These are phyloP conservation scores for Operophtera brumata DNA, from an alignment of 2,888 invertebrate species.

Conservation along the genomic window DNA sequence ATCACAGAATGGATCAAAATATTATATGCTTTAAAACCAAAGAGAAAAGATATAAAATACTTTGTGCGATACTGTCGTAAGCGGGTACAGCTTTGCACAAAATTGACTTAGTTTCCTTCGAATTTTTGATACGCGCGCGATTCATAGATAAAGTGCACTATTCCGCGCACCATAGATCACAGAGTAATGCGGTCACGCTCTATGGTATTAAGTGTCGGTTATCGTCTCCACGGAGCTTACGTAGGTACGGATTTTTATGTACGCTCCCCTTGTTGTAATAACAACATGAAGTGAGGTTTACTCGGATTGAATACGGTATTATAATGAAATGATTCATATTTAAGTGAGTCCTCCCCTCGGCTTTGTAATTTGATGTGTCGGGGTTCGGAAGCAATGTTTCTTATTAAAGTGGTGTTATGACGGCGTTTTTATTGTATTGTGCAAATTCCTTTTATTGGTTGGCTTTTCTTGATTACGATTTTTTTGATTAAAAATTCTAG, in stretches of 20 bases:
- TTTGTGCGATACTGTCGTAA: slow-evolving; percentile 23
- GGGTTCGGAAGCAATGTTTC: slow-evolving; percentile 77
- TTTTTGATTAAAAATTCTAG: slow-evolving; percentile 1
- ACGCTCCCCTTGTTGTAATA: slow-evolving; percentile 74
- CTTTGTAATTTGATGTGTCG: slow-evolving; percentile 73
- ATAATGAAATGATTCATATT: slow-evolving; percentile 82
- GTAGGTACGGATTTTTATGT: slow-evolving; percentile 71
- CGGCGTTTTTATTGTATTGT: slow-evolving; percentile 60
- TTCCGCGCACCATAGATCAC: slow-evolving; percentile 76
- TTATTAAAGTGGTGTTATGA: slow-evolving; percentile 77
- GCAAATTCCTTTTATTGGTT: slow-evolving; percentile 38
- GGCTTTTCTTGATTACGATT: slow-evolving; percentile 13
- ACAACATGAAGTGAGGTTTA: slow-evolving; percentile 78
- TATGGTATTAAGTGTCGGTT: slow-evolving; percentile 80
- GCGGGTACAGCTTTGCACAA: slow-evolving; percentile 45
- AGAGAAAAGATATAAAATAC: slow-evolving; percentile 45
- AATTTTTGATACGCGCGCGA: slow-evolving; percentile 60
- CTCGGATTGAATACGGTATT: slow-evolving; percentile 80
- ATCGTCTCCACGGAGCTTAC: slow-evolving; percentile 78
- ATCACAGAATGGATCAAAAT: slow-evolving; percentile 20
- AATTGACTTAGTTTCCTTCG: slow-evolving; percentile 55
- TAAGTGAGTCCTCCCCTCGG: slow-evolving; percentile 77
- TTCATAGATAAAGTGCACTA: slow-evolving; percentile 66
- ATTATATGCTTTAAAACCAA: slow-evolving; percentile 32
- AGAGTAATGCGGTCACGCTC: slow-evolving; percentile 79